These are phyloP conservation scores for Philopedon plagiatum DNA, from an alignment of 2,888 invertebrate genomes.

Conservation along the genomic window DNA sequence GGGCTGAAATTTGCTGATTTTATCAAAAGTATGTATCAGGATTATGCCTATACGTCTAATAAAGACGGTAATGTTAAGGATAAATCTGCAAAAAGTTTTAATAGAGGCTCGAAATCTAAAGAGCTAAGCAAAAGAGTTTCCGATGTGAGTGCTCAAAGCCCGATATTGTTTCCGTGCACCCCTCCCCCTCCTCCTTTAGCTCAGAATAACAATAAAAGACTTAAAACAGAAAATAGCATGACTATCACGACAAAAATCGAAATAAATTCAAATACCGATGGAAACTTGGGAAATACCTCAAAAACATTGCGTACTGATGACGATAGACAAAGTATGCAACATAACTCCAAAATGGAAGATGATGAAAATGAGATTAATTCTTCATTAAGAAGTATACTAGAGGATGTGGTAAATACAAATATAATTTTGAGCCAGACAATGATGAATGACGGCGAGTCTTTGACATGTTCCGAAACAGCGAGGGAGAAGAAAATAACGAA, in stretches of 20 bases:
- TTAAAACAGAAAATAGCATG: background rate
- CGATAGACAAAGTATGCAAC: background rate
- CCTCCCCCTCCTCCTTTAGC: background rate
- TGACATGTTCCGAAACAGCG: background rate
- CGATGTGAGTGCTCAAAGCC: background rate
- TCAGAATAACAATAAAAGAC: background rate
- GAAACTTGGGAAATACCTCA: background rate
- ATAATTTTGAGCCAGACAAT: constrained; percentile 10
- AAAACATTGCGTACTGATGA: background rate
- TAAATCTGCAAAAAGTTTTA: background rate
- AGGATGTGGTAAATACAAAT: background rate
- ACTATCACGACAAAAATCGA: constrained; percentile 4
- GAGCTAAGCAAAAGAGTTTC: background rate
- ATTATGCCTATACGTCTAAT: too few species aligned
- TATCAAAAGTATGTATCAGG: too few species aligned
- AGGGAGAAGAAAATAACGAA: background rate
- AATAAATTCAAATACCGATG: background rate
- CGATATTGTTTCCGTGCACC: background rate
- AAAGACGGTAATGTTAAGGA: too few species aligned
- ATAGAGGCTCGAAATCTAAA: background rate
- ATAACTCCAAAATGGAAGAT: background rate
- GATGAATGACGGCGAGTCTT: background rate
- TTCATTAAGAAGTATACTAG: background rate
- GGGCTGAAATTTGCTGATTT: background rate
- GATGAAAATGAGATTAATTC: background rate